Conservation (phyloP, 2,113 vertebrate species). For the Geothlypis trichas region DNA sequence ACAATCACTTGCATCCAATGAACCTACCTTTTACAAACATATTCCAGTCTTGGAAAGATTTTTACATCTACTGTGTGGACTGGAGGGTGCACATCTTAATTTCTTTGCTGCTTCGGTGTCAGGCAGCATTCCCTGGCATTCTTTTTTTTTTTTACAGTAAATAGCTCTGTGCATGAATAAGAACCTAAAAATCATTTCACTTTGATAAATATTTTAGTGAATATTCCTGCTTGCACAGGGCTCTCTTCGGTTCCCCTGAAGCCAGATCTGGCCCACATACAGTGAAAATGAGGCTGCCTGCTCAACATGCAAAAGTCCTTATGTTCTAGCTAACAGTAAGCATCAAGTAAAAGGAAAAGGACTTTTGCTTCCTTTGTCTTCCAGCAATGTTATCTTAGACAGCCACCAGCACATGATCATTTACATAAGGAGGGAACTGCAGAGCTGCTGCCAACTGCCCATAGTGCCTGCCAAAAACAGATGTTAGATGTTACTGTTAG, state of each 20-base stretch:
- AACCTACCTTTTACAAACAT: not conserved
- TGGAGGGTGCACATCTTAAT: not conserved
- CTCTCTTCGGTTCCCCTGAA: constrained; percentile 41
- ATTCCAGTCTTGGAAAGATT: not conserved
- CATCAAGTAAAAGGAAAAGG: constrained; percentile 40
- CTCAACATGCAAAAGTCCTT: constrained; percentile 36
- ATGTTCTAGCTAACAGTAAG: constrained; percentile 12
- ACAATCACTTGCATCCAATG: not conserved
- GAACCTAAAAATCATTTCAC: constrained; percentile 10
- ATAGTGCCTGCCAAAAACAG: constrained; percentile 63
- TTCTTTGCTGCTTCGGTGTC: not conserved
- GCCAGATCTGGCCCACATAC: constrained; percentile 59
- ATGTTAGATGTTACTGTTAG: constrained; percentile 64
- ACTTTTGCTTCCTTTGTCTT: constrained; percentile 55
- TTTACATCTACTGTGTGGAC: not conserved
- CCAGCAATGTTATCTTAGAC: constrained; percentile 38
- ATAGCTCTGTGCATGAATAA: constrained; percentile 34
- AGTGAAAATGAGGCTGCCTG: constrained; percentile 40
- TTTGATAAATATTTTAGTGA: constrained; percentile 59
- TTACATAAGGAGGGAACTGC: constrained; percentile 57
- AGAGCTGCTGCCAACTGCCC: constrained; percentile 63
- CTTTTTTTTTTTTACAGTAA: not conserved
- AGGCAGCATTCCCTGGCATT: not conserved
- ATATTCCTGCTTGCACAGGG: constrained; percentile 4
- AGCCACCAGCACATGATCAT: constrained; percentile 60